Conservation (phyloP, 2,888 invertebrate species). For the Euclidia mi region DNA sequence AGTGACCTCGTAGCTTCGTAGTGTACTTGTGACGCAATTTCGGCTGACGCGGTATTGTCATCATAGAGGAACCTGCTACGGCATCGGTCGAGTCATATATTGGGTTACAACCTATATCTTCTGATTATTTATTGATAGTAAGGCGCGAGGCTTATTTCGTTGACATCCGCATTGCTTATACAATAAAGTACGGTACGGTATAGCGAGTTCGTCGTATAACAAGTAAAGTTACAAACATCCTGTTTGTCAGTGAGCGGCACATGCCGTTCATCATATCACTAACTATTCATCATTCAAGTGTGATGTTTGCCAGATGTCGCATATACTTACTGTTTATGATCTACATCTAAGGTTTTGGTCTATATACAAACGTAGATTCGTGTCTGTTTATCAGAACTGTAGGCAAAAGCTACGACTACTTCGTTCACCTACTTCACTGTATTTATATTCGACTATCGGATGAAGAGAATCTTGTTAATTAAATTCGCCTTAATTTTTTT, state of each 20-base stretch:
- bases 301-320: constrained; percentile 20
- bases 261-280: constrained; percentile 6
- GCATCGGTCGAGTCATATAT: neutral
- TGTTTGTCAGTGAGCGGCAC: constrained; percentile 24
- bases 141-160: too few species aligned
- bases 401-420: too few species aligned
- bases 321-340: neutral
- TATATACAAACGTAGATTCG: too few species aligned
- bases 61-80: neutral
- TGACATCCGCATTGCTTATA: neutral
- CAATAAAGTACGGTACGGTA: constrained; percentile 1
- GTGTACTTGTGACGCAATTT: neutral
- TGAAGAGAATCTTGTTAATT: too few species aligned
- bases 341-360: too few species aligned
- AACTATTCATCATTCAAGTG: constrained; percentile 2
- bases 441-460: too few species aligned
- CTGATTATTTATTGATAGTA: neutral
- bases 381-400: too few species aligned
- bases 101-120: neutral
- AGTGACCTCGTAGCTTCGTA: constrained; percentile 20
- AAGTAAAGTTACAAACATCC: constrained; percentile 35
- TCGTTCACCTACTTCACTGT: too few species aligned
- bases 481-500: too few species aligned
- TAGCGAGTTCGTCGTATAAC: neutral
- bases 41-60: neutral